These are phyloP conservation scores for Andinoacara biseriatus DNA, from an alignment of 2,113 vertebrate genomes.

Conservation along the genomic window DNA sequence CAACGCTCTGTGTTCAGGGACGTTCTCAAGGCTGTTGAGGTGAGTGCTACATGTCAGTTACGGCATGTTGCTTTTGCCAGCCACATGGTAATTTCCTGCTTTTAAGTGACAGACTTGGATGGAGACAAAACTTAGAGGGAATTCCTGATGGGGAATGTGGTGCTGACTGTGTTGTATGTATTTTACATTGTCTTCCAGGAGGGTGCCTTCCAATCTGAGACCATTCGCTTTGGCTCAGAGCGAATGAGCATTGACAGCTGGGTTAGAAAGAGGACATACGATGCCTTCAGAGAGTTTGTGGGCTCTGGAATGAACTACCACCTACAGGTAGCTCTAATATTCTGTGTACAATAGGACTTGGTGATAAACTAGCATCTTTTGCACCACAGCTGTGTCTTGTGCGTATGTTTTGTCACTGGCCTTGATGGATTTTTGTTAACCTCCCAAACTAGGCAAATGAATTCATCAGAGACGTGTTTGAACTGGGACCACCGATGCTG, in stretches of 20 bases:
- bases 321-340: constrained; percentile 84
- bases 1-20: constrained; percentile 97
- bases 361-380: neutral
- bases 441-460: constrained; percentile 87
- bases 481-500: constrained; percentile 92
- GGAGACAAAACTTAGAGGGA: neutral
- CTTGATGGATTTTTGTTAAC: neutral
- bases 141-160: neutral
- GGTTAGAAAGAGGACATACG: constrained; percentile 93
- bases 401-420: neutral
- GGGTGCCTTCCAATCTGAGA: constrained; percentile 91
- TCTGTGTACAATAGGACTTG: neutral
- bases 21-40: constrained; percentile 92
- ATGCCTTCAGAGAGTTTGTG: constrained; percentile 92
- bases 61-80: neutral
- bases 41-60: constrained; percentile 41
- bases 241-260: constrained; percentile 97
- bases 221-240: constrained; percentile 94
- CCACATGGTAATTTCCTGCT: neutral
- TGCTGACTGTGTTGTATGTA: neutral
- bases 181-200: constrained; percentile 78
- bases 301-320: constrained; percentile 98
- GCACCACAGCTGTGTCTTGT: too few species aligned
- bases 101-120: neutral
- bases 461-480: constrained; percentile 96